Evolutionary conservation across 2,888 invertebrate genomes (phyloP).

Genomic region (Ormyrus rosae): DNA sequence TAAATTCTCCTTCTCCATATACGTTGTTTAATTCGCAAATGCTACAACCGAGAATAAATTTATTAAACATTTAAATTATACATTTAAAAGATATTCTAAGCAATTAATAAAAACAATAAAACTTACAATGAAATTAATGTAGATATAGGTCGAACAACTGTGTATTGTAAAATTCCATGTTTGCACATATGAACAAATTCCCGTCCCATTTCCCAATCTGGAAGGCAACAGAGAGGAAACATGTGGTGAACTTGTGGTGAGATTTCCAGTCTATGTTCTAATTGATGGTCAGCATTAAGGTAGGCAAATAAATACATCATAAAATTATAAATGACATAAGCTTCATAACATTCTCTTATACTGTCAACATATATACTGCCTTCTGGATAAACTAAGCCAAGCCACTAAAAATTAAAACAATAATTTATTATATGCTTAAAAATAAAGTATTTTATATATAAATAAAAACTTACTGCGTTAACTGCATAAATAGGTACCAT

Average conservation of each 20-base stretch:
- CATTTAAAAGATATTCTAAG: neutral
- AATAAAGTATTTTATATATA: neutral
- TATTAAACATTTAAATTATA: neutral
- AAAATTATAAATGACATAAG: conserved; percentile 98
- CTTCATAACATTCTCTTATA: conserved; percentile 96
- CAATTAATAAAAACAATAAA: neutral
- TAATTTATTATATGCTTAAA: neutral
- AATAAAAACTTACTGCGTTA: conserved; percentile 86
- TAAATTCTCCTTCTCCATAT: conserved; percentile 95
- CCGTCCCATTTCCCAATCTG: conserved; percentile 95
- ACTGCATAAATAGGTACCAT: conserved; percentile 98
- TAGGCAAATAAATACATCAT: conserved; percentile 96
- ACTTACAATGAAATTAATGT: conserved; percentile 93
- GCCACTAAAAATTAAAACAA: conserved; percentile 80
- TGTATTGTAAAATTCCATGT: conserved; percentile 97
- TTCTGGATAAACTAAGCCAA: conserved; percentile 90
- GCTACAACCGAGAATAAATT: conserved; percentile 76
- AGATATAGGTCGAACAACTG: conserved; percentile 92
- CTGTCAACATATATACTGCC: conserved; percentile 96
- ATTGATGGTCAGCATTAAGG: conserved; percentile 89
- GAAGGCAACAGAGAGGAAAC: conserved; percentile 93
- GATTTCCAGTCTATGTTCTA: conserved; percentile 87
- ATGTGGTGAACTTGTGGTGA: conserved; percentile 92
- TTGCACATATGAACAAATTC: conserved; percentile 96
- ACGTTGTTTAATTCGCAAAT: conserved; percentile 90